phyloP scores from a whole-genome alignment of 2,797 vertebrate genomes.

The Acipenser oxyrinchus region DNA sequence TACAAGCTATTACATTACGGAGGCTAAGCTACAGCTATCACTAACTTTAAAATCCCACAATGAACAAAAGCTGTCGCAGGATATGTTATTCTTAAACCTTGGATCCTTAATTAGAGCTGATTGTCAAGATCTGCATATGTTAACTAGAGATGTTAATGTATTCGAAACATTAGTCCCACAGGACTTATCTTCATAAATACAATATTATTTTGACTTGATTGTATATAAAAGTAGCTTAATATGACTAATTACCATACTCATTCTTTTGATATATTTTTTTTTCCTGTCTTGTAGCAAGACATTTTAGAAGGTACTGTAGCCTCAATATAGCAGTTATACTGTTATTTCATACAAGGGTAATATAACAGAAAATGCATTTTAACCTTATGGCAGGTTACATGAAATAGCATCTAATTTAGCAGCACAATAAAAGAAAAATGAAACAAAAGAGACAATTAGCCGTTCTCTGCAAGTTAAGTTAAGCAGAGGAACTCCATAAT shows the following conservation, averaged over 20 bases:
- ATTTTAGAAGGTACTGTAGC: no score
- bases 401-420: no score
- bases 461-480: no score
- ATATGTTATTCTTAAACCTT: constrained; percentile 12
- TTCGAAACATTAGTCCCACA: constrained; percentile 30
- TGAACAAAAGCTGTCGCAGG: constrained; percentile 3
- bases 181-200: constrained; percentile 51
- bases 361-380: no score
- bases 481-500: constrained; percentile 17
- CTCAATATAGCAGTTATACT: no score
- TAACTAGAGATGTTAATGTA: constrained; percentile 52
- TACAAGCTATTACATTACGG: neutral
- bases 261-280: constrained; percentile 35
- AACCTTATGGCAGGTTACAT: no score
- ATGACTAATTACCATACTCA: constrained; percentile 55
- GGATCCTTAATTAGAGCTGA: constrained; percentile 61
- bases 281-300: constrained; percentile 8
- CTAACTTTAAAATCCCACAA: constrained; percentile 3
- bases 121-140: constrained; percentile 54
- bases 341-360: no score
- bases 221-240: constrained; percentile 53
- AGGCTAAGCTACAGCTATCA: neutral
- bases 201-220: constrained; percentile 23
- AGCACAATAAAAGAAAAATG: no score
- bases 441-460: no score